These are phyloP conservation scores for Myopa testacea DNA, from an alignment of 2,888 invertebrate genomes.

Conservation along the genomic window DNA sequence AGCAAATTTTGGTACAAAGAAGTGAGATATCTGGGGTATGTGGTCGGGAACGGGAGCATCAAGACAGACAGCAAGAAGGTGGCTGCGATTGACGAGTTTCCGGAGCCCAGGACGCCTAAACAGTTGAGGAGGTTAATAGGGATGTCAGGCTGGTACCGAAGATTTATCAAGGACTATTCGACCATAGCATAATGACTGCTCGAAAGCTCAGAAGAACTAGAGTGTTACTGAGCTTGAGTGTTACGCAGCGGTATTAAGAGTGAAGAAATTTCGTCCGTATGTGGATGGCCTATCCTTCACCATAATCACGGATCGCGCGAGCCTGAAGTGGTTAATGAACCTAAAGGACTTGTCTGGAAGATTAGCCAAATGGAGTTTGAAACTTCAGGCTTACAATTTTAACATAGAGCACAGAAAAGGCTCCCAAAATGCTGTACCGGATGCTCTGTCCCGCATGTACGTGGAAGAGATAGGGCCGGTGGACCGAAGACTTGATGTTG, in stretches of 20 bases:
- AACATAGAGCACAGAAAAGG: slow-evolving; percentile 22
- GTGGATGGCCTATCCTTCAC: slow-evolving; percentile 46
- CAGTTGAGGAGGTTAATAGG: slow-evolving; percentile 33
- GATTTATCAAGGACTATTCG: slow-evolving; percentile 30
- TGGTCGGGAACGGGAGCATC: too few species aligned
- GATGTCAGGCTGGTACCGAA: slow-evolving; percentile 31
- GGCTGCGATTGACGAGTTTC: too few species aligned
- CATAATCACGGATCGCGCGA: slow-evolving; percentile 51
- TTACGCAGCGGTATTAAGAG: slow-evolving; percentile 32
- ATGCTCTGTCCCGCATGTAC: slow-evolving; percentile 9
- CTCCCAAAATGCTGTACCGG: slow-evolving; percentile 14
- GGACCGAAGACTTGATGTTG: not conserved
- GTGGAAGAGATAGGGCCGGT: slow-evolving; percentile 1
- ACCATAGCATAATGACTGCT: slow-evolving; percentile 4
- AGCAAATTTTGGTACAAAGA: slow-evolving; percentile 11
- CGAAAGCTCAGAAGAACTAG: slow-evolving; percentile 34
- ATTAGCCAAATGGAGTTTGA: too few species aligned
- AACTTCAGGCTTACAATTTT: too few species aligned
- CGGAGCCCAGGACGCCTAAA: slow-evolving; percentile 19
- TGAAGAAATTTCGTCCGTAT: slow-evolving; percentile 36
- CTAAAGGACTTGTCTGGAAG: slow-evolving; percentile 51
- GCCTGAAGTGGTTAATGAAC: slow-evolving; percentile 50
- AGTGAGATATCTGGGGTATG: not conserved
- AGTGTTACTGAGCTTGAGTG: slow-evolving; percentile 39
- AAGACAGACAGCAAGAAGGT: too few species aligned